Evolutionary conservation across 2,113 vertebrate species (phyloP), one percentile per base, ranked within the genome.

Genomic region (Boleophthalmus pectinirostris): DNA sequence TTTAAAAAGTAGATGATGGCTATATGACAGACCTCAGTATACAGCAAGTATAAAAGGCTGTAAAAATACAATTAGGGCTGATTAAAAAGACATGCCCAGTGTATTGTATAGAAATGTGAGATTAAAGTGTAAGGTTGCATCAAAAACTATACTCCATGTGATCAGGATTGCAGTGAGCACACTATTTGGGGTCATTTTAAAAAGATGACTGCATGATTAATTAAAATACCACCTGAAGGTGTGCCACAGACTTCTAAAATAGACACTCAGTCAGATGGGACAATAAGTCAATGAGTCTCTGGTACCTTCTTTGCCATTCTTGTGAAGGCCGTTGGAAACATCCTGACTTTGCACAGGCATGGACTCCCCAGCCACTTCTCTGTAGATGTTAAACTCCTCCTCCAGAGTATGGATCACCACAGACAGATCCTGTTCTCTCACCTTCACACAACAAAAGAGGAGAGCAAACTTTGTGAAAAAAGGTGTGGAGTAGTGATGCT

Each of bases 361-460:
- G 0, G 95, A 92, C 82, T 99, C 97, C 11, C 98, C 97, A 0
- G 91, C 89, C 76, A 94, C 95, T 88, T 99, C 97, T 51, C 71
- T 94, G 91, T 95, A 99, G 88, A 99, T 98, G 54, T 93, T 94
- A 0, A 99, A 97, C 86, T 99, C 97, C 61, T 93, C 95, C 0
- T 94, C 92, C 79, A 99, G 91, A 0, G 97, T 98, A 79, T 93
- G 91, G 80, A 98, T 90, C 68, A 98, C 97, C 35, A 97, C 92
- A 0, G 97, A 93, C 72, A 99, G 91, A 85, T 99, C 98, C 67
- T 95, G 94, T 84, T 99, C 98, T 72, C 94, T 94, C 51, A 99
- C 97, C 98, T 99, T 49, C 11, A 60, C 21, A 24, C 14, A 13
- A 69, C 0, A 49, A 8, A n/a, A 1, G 25, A 43, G 20, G 10